A percentile compares a stretch with the other conserved stretches of the same genome.
Conservation (phyloP, 2,113 vertebrate genomes). For the Microtus ochrogaster region DNA sequence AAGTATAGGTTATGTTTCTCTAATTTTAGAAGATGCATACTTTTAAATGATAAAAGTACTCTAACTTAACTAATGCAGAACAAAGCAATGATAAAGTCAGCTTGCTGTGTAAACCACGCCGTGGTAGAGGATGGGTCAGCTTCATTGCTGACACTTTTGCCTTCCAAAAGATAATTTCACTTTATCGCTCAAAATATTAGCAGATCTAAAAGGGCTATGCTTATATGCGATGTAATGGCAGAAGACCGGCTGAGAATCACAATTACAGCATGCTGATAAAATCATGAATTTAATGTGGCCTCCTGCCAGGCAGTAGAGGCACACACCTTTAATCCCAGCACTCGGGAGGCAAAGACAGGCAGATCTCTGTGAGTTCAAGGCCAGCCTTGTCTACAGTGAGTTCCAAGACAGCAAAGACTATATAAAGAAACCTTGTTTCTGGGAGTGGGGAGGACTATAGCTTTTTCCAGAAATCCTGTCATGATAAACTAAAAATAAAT, state of each 20-base stretch:
- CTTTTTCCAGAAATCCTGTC: not conserved
- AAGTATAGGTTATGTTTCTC: constrained; percentile 86
- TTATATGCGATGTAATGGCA: constrained; percentile 13
- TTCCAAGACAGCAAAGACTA: not conserved
- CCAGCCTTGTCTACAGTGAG: not conserved
- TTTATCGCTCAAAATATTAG: constrained; percentile 80
- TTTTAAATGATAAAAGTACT: constrained; percentile 88
- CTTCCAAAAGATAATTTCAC: constrained; percentile 74
- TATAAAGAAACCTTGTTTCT: not conserved
- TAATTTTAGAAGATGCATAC: constrained; percentile 87
- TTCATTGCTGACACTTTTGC: constrained; percentile 73
- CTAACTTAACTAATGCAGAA: constrained; percentile 83
- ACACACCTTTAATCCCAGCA: not conserved
- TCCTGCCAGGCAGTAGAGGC: not conserved
- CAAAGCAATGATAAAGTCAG: constrained; percentile 73
- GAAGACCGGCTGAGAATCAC: constrained; percentile 42
- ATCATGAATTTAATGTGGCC: constrained; percentile 48
- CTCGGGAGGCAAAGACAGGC: not conserved
- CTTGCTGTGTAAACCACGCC: constrained; percentile 77
- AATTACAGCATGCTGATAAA: constrained; percentile 63
- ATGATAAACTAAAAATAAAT: not conserved
- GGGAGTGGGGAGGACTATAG: no score
- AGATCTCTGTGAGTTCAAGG: not conserved
- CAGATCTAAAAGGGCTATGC: constrained; percentile 73
- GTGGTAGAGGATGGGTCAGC: constrained; percentile 45